phyloP scores from a whole-genome alignment of 2,797 vertebrate species.

The Pseudomugil tenellus region DNA sequence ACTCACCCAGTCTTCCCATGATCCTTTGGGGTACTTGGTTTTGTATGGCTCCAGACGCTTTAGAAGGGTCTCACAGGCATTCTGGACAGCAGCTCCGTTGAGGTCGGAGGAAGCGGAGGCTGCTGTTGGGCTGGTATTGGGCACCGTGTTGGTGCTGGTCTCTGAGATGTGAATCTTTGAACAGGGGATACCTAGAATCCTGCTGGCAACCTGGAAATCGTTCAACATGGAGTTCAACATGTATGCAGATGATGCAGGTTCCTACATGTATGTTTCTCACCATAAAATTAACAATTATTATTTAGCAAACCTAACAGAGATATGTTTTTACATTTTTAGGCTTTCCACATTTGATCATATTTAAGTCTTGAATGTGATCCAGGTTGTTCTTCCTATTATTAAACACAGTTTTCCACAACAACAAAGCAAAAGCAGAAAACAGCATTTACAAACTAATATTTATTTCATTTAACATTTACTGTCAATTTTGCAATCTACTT shows the following conservation, averaged over 20 bases:
- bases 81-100: slow-evolving; percentile 91
- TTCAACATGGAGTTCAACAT: not conserved
- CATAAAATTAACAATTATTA: too few species aligned
- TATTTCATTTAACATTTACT: too few species aligned
- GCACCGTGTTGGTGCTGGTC: slow-evolving; percentile 93
- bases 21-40: slow-evolving; percentile 83
- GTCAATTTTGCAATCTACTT: too few species aligned
- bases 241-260: not conserved
- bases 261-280: too few species aligned
- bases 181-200: slow-evolving; percentile 84
- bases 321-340: too few species aligned
- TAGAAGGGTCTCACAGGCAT: slow-evolving; percentile 87
- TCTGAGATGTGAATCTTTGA: slow-evolving; percentile 92
- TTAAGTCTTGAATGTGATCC: too few species aligned
- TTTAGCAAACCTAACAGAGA: too few species aligned
- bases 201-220: slow-evolving; percentile 88
- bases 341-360: too few species aligned
- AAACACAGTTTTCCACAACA: too few species aligned
- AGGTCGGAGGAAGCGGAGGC: slow-evolving; percentile 92
- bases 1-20: slow-evolving; percentile 93
- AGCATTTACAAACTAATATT: too few species aligned
- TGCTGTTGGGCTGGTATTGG: slow-evolving; percentile 92
- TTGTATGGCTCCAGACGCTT: slow-evolving; percentile 89
- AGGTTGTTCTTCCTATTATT: too few species aligned
- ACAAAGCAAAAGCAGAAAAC: too few species aligned